Evolutionary conservation across 37 sponge, comb jelly and placozoan species (phyloP), one percentile per base, ranked within the genome.

Genomic region (Tethya wilhelma): DNA sequence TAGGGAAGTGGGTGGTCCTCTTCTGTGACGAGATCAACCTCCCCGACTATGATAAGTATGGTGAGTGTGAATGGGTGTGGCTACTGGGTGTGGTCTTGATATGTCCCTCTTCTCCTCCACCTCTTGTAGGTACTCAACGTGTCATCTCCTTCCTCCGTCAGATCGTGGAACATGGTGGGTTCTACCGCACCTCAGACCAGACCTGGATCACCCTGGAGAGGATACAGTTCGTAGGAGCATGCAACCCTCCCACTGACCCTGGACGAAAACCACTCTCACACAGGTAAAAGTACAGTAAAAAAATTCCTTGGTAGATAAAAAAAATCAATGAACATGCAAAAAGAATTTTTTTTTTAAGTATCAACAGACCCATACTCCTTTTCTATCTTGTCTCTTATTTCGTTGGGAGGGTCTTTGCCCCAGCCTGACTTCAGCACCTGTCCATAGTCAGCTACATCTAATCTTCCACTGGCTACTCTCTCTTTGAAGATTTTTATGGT

Each of bases 11-110:
- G 98, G 70, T 98, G n/a, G 91, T 98, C n/a, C 90, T 98, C 57
- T 98, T 98, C 83, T 98, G 98, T 73, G 98, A 98, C 71, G 98
- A 98, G 58, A 98, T 98, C 59, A 98, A 98, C 80, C 83, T 98
- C 40, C 98, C 98, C 7, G 91, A 93, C 72, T 58, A 56, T 23
- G 98, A 98, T 71, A 93, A 90, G 42, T 98, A 95, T 71, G 98
- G 97, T 90, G 44, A 55, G 56, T 67, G 25, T 58, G 32, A 2
- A 4, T n/a, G 26, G 23, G 36, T 57, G 58, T 32, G 75, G 5
- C 12, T 30, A 31, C n/a, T 71, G 72, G 4, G 39, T 58, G 59
- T 38, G 40, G 9, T 31, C 38, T 67, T 37, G 40, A 12, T 67
- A 38, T 67, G 38, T 36, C 40, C 38, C 68, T 12, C 68, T 31